Conservation (phyloP, 2,888 invertebrate genomes). For the Mactromeris polynyma region DNA sequence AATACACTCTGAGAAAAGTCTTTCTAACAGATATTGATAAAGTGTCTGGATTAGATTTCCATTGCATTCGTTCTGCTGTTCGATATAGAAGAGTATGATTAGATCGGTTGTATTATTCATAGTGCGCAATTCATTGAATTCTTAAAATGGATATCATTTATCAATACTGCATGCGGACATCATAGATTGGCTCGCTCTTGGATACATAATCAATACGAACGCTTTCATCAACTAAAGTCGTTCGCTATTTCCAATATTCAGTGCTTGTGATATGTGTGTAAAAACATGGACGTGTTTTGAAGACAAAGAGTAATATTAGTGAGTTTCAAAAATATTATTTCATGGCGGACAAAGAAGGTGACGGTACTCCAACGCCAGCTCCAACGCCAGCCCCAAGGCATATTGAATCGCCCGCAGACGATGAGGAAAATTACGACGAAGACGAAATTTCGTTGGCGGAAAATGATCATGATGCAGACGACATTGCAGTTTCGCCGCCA, state of each 20-base stretch:
- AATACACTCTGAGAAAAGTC: not conserved
- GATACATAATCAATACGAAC: not conserved
- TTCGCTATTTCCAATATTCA: constrained; percentile 16
- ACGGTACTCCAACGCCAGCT: no score
- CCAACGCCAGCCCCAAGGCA: constrained; percentile 32
- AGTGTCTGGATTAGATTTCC: not conserved
- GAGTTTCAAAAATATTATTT: constrained; percentile 24
- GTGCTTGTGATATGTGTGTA: not conserved
- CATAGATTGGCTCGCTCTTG: not conserved
- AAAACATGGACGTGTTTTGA: constrained; percentile 27
- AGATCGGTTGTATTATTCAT: not conserved
- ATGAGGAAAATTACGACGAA: constrained; percentile 22
- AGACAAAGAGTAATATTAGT: constrained; percentile 18
- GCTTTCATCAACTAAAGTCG: constrained; percentile 7
- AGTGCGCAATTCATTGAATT: not conserved
- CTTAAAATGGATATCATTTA: constrained; percentile 14
- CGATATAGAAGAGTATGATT: not conserved
- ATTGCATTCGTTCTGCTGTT: not conserved
- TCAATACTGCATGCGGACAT: constrained; percentile 7
- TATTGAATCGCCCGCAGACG: constrained; percentile 13
- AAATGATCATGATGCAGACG: constrained; percentile 39
- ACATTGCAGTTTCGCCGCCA: constrained; percentile 49
- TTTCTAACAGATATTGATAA: not conserved
- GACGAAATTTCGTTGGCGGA: constrained; percentile 34
- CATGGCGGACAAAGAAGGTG: constrained; percentile 36